Evolutionary conservation across 2,797 vertebrate genomes (phyloP), one percentile per base, ranked within the genome.

Genomic region (Australoheros facetus): DNA sequence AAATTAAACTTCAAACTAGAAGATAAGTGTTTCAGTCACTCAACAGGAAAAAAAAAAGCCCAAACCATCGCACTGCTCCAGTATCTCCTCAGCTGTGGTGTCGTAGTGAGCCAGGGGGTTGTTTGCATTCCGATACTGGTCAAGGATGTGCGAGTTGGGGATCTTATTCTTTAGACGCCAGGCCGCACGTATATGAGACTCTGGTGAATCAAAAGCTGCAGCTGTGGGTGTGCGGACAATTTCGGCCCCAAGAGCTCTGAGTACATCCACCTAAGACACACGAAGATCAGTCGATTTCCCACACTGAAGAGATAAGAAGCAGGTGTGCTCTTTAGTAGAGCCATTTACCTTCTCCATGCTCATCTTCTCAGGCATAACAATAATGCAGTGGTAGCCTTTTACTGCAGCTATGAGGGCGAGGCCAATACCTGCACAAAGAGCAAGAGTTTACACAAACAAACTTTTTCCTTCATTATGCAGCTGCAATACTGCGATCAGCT

Each of bases 351-450:
- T 98, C 89, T 98, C 96, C 82, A 92, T 89, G 74, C 97, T 98
- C 97, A 98, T 98, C 85, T 97, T 98, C 93, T 98, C 97, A 0
- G 97, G 97, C 96, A 98, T 96, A 62, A 96, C 96, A 12, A 98
- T 97, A 73, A 98, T 95, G 82, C 97, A 98, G 82, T 95, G 97
- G 75, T 98, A 98, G 34, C 97, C 97, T 88, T 97, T 98, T 75
- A 98, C 97, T 1, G 97, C 96, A 0, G 97, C 97, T 4, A 95
- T 94, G 84, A 98, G 84, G 2, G 97, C 97, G 76, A 98, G 92
- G 34, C 97, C 97, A 1, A 98, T 98, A 45, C 97, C 97, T 98
- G 81, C 72, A 56, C 42, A 14, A 66, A 13, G 5, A 64, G 8
- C 5, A 58, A 39, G 1, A 53, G 34, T 55, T 66, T 6, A 17